Evolutionary conservation across 1,140 invertebrate species (phyloP), one percentile per base, ranked within the genome.

Genomic region (Drosophila sturtevanti): DNA sequence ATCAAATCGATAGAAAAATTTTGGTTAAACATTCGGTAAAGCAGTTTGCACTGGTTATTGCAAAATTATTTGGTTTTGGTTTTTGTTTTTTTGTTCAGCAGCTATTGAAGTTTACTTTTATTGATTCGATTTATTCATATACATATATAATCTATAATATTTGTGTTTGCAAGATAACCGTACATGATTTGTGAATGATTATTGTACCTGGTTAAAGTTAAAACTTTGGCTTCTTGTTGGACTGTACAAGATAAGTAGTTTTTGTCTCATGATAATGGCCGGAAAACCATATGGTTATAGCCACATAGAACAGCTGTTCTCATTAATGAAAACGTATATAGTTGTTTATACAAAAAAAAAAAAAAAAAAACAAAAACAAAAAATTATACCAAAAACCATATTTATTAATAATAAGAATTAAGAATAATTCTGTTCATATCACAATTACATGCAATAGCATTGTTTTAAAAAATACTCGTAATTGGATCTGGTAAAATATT

Each of bases 161-260:
- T 9, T 54, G 51, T 27, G 24, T 11, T 12, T 38, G 37, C 37
- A n/a, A 38, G 41, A 48, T 48, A 48, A 48, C 16, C 41, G 41
- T 21, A 48, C 34, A 35, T 18, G 31, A 56, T 18, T 56, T 56
- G 27, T 56, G 27, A 56, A 34, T 35, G 54, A 56, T 56, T 56
- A 34, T 56, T 35, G 54, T 35, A 56, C 54, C 31, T 56, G 54
- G 54, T 16, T 56, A 56, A 56, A 56, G 54, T 56, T 56, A 56
- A 35, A 18, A 34, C 24, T 56, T 34, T 48, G 18, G 54, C 18
- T 56, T 9, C 34, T 56, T 56, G 9, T 56, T 56, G 10, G 10
- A 21, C 5, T 48, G 12, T 21, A 9, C 10, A 12, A 48, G 41
- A 21, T 48, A 48, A 21, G 18, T 21, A 48, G 18, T 48, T 35